Percentiles rank a stretch among this genome's conserved stretches.
Evolutionary conservation across 1,140 invertebrate species (phyloP).

Genomic region (Chrysomallon squamiferum): DNA sequence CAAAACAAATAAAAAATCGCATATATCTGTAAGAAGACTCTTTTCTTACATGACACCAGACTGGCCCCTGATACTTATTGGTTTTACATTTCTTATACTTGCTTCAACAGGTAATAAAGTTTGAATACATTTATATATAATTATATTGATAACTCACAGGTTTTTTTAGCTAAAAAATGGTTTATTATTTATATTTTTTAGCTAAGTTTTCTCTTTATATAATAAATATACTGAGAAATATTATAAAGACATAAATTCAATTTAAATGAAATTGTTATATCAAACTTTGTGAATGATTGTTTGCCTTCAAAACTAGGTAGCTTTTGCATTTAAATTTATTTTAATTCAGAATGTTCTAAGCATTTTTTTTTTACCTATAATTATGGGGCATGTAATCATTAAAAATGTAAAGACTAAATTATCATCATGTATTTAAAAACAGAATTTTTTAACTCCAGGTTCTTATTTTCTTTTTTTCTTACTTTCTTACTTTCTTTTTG

Average conservation of each 20-base stretch:
- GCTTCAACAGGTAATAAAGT: slow-evolving; percentile 14
- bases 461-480: background rate
- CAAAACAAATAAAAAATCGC: slow-evolving; percentile 1
- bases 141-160: background rate
- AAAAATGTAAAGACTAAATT: no score
- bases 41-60: slow-evolving; percentile 18
- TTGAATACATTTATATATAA: background rate
- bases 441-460: no score
- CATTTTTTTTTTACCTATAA: background rate
- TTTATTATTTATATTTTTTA: background rate
- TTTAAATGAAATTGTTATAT: background rate
- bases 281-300: background rate
- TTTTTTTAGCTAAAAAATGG: background rate
- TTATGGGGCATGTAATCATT: no score
- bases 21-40: slow-evolving; percentile 8
- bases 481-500: background rate
- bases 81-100: slow-evolving; percentile 17
- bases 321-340: background rate
- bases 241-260: background rate
- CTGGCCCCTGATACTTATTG: slow-evolving; percentile 9
- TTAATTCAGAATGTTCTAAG: background rate
- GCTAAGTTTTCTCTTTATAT: background rate
- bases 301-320: background rate
- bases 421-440: no score
- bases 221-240: background rate